phyloP scores from a whole-genome alignment of 1,140 invertebrate genomes.

The Brachionus rubens region DNA sequence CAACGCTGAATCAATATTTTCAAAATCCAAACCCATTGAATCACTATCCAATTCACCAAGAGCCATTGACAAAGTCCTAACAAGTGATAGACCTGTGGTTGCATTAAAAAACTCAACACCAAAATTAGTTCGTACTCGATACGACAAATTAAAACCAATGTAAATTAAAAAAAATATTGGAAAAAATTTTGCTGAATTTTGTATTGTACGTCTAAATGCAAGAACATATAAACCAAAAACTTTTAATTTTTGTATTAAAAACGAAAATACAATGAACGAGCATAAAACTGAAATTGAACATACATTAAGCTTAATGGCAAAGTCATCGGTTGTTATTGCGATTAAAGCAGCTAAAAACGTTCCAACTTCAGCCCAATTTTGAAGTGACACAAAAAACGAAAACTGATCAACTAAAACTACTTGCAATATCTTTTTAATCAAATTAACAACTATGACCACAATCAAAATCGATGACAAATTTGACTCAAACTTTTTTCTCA shows the following conservation, averaged over 20 bases:
- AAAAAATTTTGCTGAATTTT: conserved; percentile 46
- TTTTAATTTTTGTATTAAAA: conserved; percentile 43
- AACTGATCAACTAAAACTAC: conserved; percentile 21
- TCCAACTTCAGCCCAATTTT: conserved; percentile 31
- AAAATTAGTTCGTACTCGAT: conserved; percentile 41
- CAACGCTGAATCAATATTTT: neutral
- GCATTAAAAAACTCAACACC: conserved; percentile 27
- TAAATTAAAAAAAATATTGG: conserved; percentile 42
- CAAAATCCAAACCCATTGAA: conserved; percentile 30
- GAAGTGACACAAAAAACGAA: conserved; percentile 22
- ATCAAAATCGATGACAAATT: neutral
- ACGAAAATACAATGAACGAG: conserved; percentile 41
- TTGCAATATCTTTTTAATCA: conserved; percentile 34
- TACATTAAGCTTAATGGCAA: neutral
- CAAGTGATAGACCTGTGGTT: neutral
- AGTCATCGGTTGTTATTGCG: neutral
- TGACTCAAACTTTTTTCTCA: neutral
- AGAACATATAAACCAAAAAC: conserved; percentile 40
- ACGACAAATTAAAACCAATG: conserved; percentile 37
- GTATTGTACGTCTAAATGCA: conserved; percentile 15
- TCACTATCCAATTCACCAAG: conserved; percentile 27
- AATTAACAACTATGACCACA: neutral
- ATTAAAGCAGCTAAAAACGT: conserved; percentile 32
- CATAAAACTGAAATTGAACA: conserved; percentile 8
- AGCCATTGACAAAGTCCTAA: conserved; percentile 37